These are phyloP conservation scores for Pterois miles DNA, from an alignment of 2,797 vertebrate genomes.

Conservation along the genomic window DNA sequence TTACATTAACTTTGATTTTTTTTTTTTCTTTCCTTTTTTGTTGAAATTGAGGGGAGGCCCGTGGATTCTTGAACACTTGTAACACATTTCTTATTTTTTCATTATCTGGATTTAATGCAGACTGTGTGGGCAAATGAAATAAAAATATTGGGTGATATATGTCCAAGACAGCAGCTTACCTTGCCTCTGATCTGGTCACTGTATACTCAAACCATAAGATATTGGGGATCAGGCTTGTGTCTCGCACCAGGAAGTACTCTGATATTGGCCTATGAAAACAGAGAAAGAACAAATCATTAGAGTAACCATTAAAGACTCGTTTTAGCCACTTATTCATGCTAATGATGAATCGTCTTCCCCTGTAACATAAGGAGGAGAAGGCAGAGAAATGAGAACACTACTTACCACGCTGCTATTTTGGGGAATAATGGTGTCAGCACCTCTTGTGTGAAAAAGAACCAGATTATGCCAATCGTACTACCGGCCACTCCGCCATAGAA, in stretches of 20 bases:
- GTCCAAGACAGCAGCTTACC: conserved; percentile 77
- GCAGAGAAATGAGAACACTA: conserved; percentile 44
- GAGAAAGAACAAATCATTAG: not conserved
- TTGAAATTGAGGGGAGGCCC: accelerated
- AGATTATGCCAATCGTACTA: conserved; percentile 89
- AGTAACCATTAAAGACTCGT: not conserved
- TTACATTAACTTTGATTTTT: not conserved
- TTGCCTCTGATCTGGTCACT: conserved; percentile 97
- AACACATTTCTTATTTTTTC: not conserved
- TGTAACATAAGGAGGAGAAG: conserved; percentile 27
- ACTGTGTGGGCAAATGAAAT: not conserved
- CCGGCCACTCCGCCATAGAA: conserved; percentile 93
- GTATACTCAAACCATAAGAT: conserved; percentile 99
- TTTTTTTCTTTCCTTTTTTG: not conserved
- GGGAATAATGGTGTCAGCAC: conserved; percentile 97
- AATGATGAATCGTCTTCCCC: conserved; percentile 30
- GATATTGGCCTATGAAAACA: conserved; percentile 90
- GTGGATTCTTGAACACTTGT: not conserved
- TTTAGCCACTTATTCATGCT: conserved; percentile 21
- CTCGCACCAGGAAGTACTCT: conserved; percentile 98
- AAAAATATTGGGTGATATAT: not conserved
- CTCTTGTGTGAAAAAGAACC: conserved; percentile 98
- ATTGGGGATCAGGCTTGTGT: conserved; percentile 98
- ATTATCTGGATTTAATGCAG: not conserved
- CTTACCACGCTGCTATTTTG: conserved; percentile 98